A percentile compares a stretch with the other conserved stretches of the same genome.
Evolutionary conservation across 2,113 vertebrate genomes (phyloP).

Genomic region (Vulpes ferrilata): DNA sequence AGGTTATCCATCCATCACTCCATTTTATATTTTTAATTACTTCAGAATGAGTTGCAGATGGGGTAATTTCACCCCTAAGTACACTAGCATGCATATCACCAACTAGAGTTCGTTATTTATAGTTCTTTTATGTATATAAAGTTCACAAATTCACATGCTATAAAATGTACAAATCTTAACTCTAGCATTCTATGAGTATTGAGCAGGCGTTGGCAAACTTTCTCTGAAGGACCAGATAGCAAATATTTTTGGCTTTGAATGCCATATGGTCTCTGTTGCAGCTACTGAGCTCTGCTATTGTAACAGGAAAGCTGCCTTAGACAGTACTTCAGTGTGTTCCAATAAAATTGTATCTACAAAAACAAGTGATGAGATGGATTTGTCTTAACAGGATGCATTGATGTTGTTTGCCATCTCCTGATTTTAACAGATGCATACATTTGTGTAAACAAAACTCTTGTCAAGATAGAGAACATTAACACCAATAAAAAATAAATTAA

Average conservation of each 20-base stretch:
- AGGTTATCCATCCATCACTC: neutral
- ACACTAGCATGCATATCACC: neutral
- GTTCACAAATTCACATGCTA: neutral
- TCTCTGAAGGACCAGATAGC: neutral
- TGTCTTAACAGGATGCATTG: neutral
- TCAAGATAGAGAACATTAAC: neutral
- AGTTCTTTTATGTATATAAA: slow-evolving; percentile 18
- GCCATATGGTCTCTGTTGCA: neutral
- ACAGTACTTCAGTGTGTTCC: neutral
- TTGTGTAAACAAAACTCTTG: neutral
- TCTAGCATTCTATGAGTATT: neutral
- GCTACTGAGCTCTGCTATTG: neutral
- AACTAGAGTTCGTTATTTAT: neutral
- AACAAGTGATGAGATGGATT: neutral
- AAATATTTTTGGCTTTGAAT: neutral
- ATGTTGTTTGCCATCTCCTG: neutral
- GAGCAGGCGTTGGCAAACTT: neutral
- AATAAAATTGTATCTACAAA: neutral
- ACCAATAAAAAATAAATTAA: too few species aligned
- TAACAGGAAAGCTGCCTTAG: neutral
- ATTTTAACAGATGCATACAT: neutral
- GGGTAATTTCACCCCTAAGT: slow-evolving; percentile 7
- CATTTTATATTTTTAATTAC: slow-evolving; percentile 54
- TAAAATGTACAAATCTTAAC: slow-evolving; percentile 18
- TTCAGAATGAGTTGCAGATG: slow-evolving; percentile 26